These are phyloP conservation scores for Hipposideros armiger DNA, from an alignment of 2,113 vertebrate species.

Conservation along the genomic window DNA sequence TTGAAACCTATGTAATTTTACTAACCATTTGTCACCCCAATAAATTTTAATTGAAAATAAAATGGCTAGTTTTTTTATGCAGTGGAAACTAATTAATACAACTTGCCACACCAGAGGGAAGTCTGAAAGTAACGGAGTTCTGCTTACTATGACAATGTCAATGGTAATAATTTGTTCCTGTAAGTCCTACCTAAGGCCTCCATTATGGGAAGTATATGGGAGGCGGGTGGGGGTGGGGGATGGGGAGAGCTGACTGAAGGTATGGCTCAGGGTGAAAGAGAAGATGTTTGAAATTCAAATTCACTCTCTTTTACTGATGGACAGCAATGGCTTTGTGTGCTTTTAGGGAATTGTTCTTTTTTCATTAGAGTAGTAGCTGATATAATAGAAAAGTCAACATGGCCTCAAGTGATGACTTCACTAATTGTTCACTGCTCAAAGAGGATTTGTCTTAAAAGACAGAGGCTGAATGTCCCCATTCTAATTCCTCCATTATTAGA, in stretches of 20 bases:
- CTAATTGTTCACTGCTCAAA: background rate
- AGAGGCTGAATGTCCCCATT: background rate
- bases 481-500: background rate
- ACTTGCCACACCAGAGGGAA: background rate
- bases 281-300: constrained; percentile 35
- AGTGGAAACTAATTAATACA: background rate
- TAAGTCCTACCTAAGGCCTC: background rate
- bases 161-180: background rate
- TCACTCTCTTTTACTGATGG: background rate
- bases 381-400: constrained; percentile 28
- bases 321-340: background rate
- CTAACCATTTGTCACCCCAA: too few species aligned
- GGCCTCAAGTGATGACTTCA: background rate
- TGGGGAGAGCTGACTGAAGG: background rate
- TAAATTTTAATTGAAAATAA: background rate
- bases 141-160: background rate
- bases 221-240: background rate
- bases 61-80: background rate
- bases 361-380: background rate
- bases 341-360: background rate
- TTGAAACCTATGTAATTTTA: too few species aligned
- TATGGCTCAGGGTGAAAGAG: background rate
- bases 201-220: background rate
- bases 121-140: background rate
- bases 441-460: background rate